These are phyloP conservation scores for Drosophila conformis DNA, from an alignment of 2,888 invertebrate genomes.

Conservation along the genomic window DNA sequence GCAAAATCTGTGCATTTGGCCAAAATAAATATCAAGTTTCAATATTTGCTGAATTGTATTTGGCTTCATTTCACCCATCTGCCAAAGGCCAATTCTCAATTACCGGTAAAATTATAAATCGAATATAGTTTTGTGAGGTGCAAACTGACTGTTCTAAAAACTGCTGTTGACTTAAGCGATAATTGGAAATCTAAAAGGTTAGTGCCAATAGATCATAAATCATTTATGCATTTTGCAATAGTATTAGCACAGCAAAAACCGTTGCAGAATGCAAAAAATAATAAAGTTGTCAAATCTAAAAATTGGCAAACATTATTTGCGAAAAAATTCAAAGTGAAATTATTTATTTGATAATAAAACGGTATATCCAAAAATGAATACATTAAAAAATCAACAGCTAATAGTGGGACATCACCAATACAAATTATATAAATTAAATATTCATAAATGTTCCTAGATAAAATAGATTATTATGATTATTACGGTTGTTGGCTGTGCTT, in stretches of 20 bases:
- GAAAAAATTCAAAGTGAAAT: not conserved
- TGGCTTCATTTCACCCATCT: slow-evolving; percentile 12
- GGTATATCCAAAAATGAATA: not conserved
- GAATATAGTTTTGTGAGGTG: slow-evolving; percentile 36
- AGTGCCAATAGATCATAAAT: slow-evolving; percentile 26
- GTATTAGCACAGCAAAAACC: not conserved
- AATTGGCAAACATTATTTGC: slow-evolving; percentile 7
- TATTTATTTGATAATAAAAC: slow-evolving; percentile 3
- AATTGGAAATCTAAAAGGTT: slow-evolving; percentile 48
- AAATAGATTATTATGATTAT: not conserved
- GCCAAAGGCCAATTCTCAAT: slow-evolving; percentile 39
- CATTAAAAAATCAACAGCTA: not conserved
- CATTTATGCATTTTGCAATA: slow-evolving; percentile 2
- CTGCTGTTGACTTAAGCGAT: slow-evolving; percentile 9
- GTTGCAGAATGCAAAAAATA: not conserved
- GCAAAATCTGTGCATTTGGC: slow-evolving; percentile 53
- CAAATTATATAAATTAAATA: not conserved
- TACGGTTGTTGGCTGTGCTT: not conserved
- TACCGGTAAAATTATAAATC: slow-evolving; percentile 44
- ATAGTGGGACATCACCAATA: not conserved
- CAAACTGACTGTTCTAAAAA: slow-evolving; percentile 36
- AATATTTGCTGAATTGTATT: slow-evolving; percentile 53
- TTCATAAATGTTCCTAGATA: not conserved
- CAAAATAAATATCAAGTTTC: slow-evolving; percentile 67
- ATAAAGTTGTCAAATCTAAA: slow-evolving; percentile 1